Evolutionary conservation across 2,888 invertebrate species (phyloP), one percentile per base, ranked within the genome.

Genomic region (Formica aserva): DNA sequence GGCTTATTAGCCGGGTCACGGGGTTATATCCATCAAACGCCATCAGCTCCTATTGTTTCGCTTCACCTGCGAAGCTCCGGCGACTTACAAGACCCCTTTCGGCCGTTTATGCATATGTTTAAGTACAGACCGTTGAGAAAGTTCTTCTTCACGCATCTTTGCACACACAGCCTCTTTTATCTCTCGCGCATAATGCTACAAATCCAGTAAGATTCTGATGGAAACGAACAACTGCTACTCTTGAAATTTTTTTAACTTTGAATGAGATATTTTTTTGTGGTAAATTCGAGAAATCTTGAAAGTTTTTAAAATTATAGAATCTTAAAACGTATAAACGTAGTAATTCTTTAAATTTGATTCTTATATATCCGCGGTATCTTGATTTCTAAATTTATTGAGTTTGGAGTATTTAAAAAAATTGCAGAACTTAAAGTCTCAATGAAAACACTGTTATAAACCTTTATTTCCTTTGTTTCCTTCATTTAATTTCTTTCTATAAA

Each of bases 11-110:
- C 83, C 83, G 89, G 91, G 91, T 87, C 91, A 86, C 63, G 78
- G 81, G 92, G 92, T 92, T 88, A 86, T 89, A 91, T 92, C 91
- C 92, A 91, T 91, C 91, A 91, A 91, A 92, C 88, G 86, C 92
- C 91, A 91, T 91, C 91, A 91, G 86, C 85, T 69, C 82, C 89
- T 83, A 91, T 91, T 91, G 91, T 91, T 91, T 91, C 90, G 91
- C 81, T 87, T 89, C 86, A 91, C 90, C 88, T 88, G 87, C 84
- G 87, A 85, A 67, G 78, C 83, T 67, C 57, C 82, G 77, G 77
- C 74, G 75, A 85, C 67, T 84, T 75, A 69, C 65, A 74, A 69
- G 65, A 62, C 35, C 81, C 71, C 78, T 60, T 85, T 85, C 83
- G 63, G 38, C 72, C 62, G 67, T 62, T 48, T 75, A 60, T 45